Base-by-base conservation (phyloP, 2,113 vertebrate genomes). In the Nothocercus julius region DNA sequence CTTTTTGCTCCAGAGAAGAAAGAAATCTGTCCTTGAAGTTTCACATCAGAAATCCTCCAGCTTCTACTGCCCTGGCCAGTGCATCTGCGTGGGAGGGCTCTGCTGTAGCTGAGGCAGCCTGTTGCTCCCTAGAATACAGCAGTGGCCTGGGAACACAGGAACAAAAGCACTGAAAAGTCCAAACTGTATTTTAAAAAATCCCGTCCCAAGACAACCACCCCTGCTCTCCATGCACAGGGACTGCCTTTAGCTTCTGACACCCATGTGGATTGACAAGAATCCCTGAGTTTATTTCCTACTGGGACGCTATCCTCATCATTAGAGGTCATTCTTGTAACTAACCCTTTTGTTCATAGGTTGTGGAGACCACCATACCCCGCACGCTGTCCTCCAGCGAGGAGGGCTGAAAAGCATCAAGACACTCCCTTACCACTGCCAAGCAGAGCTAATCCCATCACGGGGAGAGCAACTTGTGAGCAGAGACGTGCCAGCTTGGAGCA, bases 1-100 rank as follows among this genome's bases (percentile, higher is more conserved):
- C 62, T 73, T 74, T 94, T 95, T 93, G 68, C 38, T 78, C 47
- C 30, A 73, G 58, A 95, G 87, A 90, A 90, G 85, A 88, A 92
- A 75, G 66, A 91, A 69, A 76, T 61, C 53, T 4, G 8, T 54
- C 75, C 81, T 89, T 86, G 88, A 93, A 90, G 72, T 59, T 74
- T 90, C 49, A 16, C 22, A 77, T 70, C 5, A 70, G 64, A 90
- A 89, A 95, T 85, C 54, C 54, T n/a, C 36, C 63, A 59, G 64
- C 38, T 73, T 93, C 42, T 80, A 32, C 77, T 82, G 68, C 30
- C n/a, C 69, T 77, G 59, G 56, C 83, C 38, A 0, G 2, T 53
- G 85, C 63, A 28, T 44, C 21, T 75, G 51, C 62, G 62, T 6
- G 8, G 82, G 82, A 94, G 87, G 27, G 68, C 47, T 10, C 42